Base-by-base conservation (phyloP, 2,797 vertebrate species). In the Amphiprion clarkii region DNA sequence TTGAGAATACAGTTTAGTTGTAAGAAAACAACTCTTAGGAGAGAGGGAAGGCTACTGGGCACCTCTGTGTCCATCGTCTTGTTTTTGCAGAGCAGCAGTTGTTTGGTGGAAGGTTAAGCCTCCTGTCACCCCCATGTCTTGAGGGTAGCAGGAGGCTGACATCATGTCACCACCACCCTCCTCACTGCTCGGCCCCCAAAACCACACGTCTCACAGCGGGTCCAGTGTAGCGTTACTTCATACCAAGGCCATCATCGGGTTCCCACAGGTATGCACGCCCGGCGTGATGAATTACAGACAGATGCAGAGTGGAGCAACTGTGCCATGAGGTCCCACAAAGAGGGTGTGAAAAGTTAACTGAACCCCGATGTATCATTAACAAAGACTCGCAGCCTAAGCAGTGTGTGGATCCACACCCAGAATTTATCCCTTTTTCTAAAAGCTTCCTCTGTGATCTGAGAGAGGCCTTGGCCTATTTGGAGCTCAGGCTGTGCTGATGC, bases 251-350 rank as follows among this genome's bases (percentile, higher is more conserved):
- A 55, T 94, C 88, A 89, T 86, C 88, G 7, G 46, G 85, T 80
- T 74, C 84, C 72, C 70, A 1, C 84, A 90, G 77, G 81, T 89
- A 90, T 91, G 88, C 70, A 8, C 67, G 79, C 44, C 6, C 42
- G 13, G 57, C 59, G 17, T 94, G 93, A 95, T 92, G 89, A 88
- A 94, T 93, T 76, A 72, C 87, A 74, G 87, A 88, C 94, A 95
- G 92, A 93, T 94, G 92, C 77, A 79, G 78, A 66, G 79, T 68
- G 61, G 13, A 70, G 81, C 44, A 14, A 67, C 79, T 53, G 75
- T 4, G 48, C 74, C 65, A 39, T 0, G 12, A 70, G 68, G 23
- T 74, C 67, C 70, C 9, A 62, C 65, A 66, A 78, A 87, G 76
- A 79, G 49, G 66, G 73, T 40, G 67, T 66, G 79, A 89, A 68